phyloP scores from a whole-genome alignment of 2,113 vertebrate genomes.

The Tyrannus savana region DNA sequence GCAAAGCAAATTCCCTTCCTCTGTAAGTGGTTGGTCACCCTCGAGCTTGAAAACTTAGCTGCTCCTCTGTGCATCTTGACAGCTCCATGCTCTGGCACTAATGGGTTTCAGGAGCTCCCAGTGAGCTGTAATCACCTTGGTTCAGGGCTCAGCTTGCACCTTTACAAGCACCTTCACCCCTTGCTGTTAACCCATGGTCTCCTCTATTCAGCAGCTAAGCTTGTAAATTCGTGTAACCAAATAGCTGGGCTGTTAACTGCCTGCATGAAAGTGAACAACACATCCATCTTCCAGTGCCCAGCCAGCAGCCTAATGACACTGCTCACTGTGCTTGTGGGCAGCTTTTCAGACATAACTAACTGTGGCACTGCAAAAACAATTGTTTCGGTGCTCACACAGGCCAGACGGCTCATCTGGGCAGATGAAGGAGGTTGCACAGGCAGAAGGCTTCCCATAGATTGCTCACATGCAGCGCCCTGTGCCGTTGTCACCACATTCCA shows the following conservation, averaged over 20 bases:
- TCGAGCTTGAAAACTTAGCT: neutral
- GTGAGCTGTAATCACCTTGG: conserved; percentile 39
- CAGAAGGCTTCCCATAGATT: neutral
- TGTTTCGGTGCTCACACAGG: neutral
- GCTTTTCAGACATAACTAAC: conserved; percentile 33
- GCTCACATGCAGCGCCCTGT: neutral
- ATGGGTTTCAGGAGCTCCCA: conserved; percentile 47
- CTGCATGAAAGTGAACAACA: conserved; percentile 31
- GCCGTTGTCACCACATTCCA: neutral
- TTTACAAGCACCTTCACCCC: conserved; percentile 64
- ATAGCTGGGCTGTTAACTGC: conserved; percentile 60
- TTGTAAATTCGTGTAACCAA: conserved; percentile 69
- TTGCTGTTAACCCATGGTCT: conserved; percentile 55
- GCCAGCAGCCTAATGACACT: conserved; percentile 49
- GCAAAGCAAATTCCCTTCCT: conserved; percentile 28
- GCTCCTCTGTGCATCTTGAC: conserved; percentile 50
- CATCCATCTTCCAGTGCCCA: conserved; percentile 65
- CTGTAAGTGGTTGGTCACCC: neutral
- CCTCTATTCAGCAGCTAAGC: conserved; percentile 36
- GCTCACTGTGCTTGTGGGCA: neutral
- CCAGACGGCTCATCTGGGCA: neutral
- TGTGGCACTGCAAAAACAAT: conserved; percentile 22
- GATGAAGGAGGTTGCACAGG: neutral
- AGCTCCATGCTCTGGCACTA: conserved; percentile 53
- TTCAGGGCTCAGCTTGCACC: conserved; percentile 62